A percentile compares a stretch with the other conserved stretches of the same genome.
Evolutionary conservation across 2,113 vertebrate species (phyloP).

Genomic region (Hipposideros armiger): DNA sequence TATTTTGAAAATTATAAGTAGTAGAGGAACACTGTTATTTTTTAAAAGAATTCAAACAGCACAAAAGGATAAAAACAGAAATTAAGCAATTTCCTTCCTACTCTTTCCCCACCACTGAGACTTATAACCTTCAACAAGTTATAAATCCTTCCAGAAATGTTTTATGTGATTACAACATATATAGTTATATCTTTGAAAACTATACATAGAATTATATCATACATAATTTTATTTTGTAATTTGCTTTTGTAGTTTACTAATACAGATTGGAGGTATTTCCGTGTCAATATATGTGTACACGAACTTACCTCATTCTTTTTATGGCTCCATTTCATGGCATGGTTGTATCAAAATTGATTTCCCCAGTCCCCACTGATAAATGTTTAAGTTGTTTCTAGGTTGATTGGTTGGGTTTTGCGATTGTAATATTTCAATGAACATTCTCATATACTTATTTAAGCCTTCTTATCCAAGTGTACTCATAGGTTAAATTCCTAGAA

Average conservation of each 20-base stretch:
- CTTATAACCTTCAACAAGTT: neutral
- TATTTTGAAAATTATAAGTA: neutral
- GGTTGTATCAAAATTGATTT: neutral
- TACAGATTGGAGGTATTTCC: neutral
- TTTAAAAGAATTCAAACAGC: slow-evolving; percentile 21
- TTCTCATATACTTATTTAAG: neutral
- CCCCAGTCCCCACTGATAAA: neutral
- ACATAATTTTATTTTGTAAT: neutral
- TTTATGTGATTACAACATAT: slow-evolving; percentile 1
- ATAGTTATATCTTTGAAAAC: slow-evolving; percentile 3
- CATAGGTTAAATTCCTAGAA: slow-evolving; percentile 27
- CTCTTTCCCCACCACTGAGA: neutral
- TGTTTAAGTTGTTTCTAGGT: neutral
- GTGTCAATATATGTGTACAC: neutral
- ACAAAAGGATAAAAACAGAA: slow-evolving; percentile 43
- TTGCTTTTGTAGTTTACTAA: slow-evolving; percentile 29
- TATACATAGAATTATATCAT: neutral
- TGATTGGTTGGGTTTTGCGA: neutral
- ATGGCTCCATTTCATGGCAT: neutral
- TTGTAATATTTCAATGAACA: neutral
- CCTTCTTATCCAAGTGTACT: neutral
- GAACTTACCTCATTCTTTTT: neutral
- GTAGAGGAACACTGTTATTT: neutral
- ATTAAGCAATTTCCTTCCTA: neutral
- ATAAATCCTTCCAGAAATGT: slow-evolving; percentile 32